Percentiles rank a stretch among this genome's conserved stretches.
Conservation (phyloP, 1,140 invertebrate genomes). For the Drosophila ohnishii region DNA sequence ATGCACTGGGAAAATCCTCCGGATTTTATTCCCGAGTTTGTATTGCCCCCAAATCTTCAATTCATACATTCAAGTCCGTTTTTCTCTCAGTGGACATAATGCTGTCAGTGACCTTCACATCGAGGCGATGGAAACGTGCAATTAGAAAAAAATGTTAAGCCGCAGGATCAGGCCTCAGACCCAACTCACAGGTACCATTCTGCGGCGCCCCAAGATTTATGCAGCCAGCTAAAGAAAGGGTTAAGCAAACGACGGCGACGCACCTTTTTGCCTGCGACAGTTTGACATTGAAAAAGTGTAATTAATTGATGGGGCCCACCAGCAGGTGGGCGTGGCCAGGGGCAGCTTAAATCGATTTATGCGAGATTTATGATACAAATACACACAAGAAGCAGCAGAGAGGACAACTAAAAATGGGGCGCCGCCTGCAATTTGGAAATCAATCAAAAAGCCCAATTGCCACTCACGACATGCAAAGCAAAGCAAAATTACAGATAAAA, state of each 20-base stretch:
- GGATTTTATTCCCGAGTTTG: background rate
- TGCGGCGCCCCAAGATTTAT: conserved; percentile 61
- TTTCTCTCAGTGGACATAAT: conserved; percentile 22
- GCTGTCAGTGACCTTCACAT: conserved; percentile 74
- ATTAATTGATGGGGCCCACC: conserved; percentile 67
- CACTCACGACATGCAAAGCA: conserved; percentile 41
- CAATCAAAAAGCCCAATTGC: conserved; percentile 58
- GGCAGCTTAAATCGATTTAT: conserved; percentile 46
- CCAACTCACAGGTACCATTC: conserved; percentile 28
- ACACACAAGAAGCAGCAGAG: conserved; percentile 8
- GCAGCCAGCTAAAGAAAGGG: conserved; percentile 18
- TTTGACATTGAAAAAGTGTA: conserved; percentile 77
- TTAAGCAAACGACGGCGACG: conserved; percentile 10
- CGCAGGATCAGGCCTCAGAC: conserved; percentile 45
- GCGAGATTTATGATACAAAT: conserved; percentile 53
- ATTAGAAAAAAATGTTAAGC: conserved; percentile 73
- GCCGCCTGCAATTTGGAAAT: conserved; percentile 49
- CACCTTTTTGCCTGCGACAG: conserved; percentile 49
- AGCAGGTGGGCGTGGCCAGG: conserved; percentile 57
- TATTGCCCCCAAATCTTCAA: background rate
- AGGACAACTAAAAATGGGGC: conserved; percentile 42
- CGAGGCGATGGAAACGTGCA: conserved; percentile 48
- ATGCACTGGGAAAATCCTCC: conserved; percentile 12
- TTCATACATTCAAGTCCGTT: background rate
- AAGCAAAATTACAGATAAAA: conserved; percentile 24